These are phyloP conservation scores for Rhinolophus sinicus DNA, from an alignment of 2,113 vertebrate genomes.

Conservation along the genomic window DNA sequence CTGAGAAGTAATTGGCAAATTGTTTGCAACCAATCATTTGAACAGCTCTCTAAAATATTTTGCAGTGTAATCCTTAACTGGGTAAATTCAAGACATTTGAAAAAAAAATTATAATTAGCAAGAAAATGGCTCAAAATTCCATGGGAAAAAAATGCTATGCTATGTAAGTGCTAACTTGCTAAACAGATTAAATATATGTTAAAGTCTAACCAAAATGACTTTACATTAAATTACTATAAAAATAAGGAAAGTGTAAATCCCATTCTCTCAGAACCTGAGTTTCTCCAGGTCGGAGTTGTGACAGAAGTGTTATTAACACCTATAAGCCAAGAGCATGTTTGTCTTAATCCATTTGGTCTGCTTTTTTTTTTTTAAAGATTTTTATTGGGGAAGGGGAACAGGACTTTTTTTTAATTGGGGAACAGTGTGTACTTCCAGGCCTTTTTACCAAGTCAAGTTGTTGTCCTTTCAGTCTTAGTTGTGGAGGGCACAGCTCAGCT, in stretches of 20 bases:
- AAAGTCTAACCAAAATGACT: neutral
- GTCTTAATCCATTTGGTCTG: neutral
- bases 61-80: neutral
- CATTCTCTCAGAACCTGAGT: neutral
- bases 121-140: slow-evolving; percentile 27
- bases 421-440: too few relatives aligned
- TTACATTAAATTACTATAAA: neutral
- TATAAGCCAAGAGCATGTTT: neutral
- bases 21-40: slow-evolving; percentile 25
- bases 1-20: slow-evolving; percentile 35
- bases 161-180: slow-evolving; percentile 14
- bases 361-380: too few relatives aligned
- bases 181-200: slow-evolving; percentile 19
- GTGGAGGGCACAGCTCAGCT: too few relatives aligned
- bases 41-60: slow-evolving; percentile 53
- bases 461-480: too few relatives aligned
- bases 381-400: too few relatives aligned
- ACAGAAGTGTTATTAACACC: neutral
- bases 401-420: too few relatives aligned
- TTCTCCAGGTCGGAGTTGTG: neutral
- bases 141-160: neutral
- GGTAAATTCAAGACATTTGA: neutral
- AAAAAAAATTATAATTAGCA: neutral
- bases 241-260: neutral
- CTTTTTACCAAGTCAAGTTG: too few relatives aligned